Conservation (phyloP, 2,797 vertebrate genomes). For the Macrochelys suwanniensis region DNA sequence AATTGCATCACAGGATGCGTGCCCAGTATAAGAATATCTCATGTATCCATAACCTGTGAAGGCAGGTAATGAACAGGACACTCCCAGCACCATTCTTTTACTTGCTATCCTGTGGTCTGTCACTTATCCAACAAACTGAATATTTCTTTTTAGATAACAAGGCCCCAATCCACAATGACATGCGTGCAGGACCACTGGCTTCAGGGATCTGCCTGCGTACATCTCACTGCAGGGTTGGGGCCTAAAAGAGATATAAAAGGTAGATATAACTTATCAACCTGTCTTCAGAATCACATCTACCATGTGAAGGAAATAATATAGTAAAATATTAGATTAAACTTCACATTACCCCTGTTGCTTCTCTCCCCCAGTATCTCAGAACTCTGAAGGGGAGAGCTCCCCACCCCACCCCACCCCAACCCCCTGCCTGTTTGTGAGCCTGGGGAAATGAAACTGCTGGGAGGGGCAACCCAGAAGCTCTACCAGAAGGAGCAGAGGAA, state of each 20-base stretch:
- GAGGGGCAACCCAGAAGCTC: background rate
- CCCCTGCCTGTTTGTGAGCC: background rate
- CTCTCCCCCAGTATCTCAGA: background rate
- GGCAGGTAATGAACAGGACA: background rate
- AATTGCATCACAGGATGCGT: background rate
- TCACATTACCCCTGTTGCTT: constrained; percentile 25
- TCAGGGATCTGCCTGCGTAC: background rate
- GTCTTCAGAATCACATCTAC: constrained; percentile 1
- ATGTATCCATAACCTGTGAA: background rate
- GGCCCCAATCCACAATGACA: background rate
- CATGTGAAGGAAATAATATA: background rate
- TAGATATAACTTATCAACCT: background rate
- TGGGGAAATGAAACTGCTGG: background rate
- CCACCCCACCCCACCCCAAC: no score
- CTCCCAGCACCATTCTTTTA: background rate
- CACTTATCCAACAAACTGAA: background rate
- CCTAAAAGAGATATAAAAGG: background rate
- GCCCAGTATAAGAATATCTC: background rate
- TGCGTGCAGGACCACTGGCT: constrained; percentile 2
- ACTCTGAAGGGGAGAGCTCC: background rate
- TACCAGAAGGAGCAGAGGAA: background rate
- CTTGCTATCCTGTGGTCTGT: background rate
- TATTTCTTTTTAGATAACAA: constrained; percentile 13
- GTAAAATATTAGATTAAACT: background rate
- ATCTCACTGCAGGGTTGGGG: background rate